phyloP scores from a whole-genome alignment of 2,888 invertebrate species.

The Cotesia congregata region DNA sequence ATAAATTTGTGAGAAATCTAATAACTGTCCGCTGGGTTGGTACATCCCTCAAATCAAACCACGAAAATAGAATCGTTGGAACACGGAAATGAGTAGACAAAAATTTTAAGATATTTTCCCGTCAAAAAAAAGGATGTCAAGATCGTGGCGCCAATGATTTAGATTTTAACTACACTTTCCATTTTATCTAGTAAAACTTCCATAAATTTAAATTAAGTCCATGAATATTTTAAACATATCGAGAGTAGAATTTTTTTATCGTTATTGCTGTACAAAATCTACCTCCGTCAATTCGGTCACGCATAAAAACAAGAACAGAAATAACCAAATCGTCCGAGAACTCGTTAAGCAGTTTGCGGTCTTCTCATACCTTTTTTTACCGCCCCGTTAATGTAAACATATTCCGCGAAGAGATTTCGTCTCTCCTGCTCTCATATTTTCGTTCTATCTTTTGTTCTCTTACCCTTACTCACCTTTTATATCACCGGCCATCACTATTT shows the following conservation, averaged over 20 bases:
- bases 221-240: background rate
- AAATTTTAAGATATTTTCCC: background rate
- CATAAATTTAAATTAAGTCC: too few species aligned
- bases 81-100: background rate
- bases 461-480: conserved; percentile 17
- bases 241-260: conserved; percentile 28
- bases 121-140: background rate
- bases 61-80: background rate
- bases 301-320: conserved; percentile 48
- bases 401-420: conserved; percentile 58
- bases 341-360: conserved; percentile 63
- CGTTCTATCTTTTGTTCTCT: conserved; percentile 9
- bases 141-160: background rate
- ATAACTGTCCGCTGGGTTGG: conserved; percentile 51
- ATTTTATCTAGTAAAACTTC: too few species aligned
- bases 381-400: conserved; percentile 61
- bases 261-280: conserved; percentile 17
- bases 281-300: conserved; percentile 45
- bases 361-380: conserved; percentile 39
- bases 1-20: conserved; percentile 58
- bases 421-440: conserved; percentile 24
- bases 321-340: conserved; percentile 52
- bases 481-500: background rate
- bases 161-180: background rate
- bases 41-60: conserved; percentile 18